A percentile compares a stretch with the other conserved stretches of the same genome.
Conservation (phyloP, 2,113 vertebrate species). For the Procavia capensis region DNA sequence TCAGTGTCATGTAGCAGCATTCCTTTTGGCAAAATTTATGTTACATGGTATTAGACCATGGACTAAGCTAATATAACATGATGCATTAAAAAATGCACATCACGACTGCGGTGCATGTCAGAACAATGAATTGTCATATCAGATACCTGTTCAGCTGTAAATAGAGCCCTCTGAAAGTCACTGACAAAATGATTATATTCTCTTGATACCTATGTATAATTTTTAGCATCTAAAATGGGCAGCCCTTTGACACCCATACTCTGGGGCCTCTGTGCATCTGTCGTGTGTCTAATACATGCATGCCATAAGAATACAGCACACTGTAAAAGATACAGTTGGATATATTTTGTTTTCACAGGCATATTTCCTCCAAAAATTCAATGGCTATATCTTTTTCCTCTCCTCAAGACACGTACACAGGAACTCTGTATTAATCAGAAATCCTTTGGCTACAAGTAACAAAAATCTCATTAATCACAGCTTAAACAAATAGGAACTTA, state of each 20-base stretch:
- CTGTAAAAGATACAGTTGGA: background rate
- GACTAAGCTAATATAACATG: slow-evolving; percentile 86
- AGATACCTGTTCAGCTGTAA: slow-evolving; percentile 85
- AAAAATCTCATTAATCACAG: background rate
- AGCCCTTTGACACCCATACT: background rate
- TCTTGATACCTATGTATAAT: slow-evolving; percentile 77
- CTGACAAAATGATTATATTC: slow-evolving; percentile 80
- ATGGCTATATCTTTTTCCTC: background rate
- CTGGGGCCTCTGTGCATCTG: background rate
- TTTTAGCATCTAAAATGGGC: slow-evolving; percentile 66
- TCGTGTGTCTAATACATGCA: background rate
- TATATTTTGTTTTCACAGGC: slow-evolving; percentile 13
- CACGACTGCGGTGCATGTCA: slow-evolving; percentile 84
- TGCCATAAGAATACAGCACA: background rate
- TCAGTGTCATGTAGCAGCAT: slow-evolving; percentile 86
- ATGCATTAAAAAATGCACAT: slow-evolving; percentile 87
- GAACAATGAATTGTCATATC: slow-evolving; percentile 87
- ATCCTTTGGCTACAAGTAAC: background rate
- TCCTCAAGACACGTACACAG: background rate
- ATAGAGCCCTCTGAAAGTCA: slow-evolving; percentile 78
- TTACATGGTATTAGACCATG: slow-evolving; percentile 83
- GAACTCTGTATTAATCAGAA: background rate
- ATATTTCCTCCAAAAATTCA: slow-evolving; percentile 35
- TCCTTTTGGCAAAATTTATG: slow-evolving; percentile 87
- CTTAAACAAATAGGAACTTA: background rate